A percentile compares a stretch with the other conserved stretches of the same genome.
Evolutionary conservation across 2,113 vertebrate genomes (phyloP).

Genomic region (Danionella cerebrum): DNA sequence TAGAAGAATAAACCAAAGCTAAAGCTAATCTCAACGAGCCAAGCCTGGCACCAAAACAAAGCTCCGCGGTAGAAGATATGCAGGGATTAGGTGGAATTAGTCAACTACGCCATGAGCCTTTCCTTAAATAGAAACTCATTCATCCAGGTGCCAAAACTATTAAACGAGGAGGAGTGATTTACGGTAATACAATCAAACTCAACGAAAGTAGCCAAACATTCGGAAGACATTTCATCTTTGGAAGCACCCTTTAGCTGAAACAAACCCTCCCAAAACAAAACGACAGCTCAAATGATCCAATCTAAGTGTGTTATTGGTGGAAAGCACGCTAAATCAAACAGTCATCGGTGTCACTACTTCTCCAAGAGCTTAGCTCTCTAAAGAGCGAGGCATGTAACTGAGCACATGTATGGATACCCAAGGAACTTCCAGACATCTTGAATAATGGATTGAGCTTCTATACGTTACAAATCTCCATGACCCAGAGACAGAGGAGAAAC

Average conservation of each 20-base stretch:
- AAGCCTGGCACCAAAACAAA: conserved; percentile 45
- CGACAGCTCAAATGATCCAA: too few relatives aligned
- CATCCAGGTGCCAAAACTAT: conserved; percentile 50
- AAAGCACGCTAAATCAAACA: too few relatives aligned
- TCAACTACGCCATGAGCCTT: conserved; percentile 58
- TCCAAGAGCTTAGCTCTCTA: conserved; percentile 40
- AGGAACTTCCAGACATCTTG: conserved; percentile 39
- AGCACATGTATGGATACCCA: conserved; percentile 12
- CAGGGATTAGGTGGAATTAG: conserved; percentile 69
- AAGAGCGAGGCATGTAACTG: conserved; percentile 40
- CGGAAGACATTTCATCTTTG: neutral
- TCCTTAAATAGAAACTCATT: conserved; percentile 64
- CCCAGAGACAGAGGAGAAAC: conserved; percentile 51
- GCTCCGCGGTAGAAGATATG: conserved; percentile 49
- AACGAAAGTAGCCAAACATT: neutral
- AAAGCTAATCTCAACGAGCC: conserved; percentile 58
- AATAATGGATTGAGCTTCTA: conserved; percentile 53
- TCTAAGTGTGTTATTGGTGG: too few relatives aligned
- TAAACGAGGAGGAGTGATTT: neutral
- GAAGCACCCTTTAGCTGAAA: neutral
- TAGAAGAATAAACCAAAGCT: conserved; percentile 48
- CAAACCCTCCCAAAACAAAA: too few relatives aligned
- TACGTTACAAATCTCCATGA: conserved; percentile 45
- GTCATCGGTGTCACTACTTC: conserved; percentile 31
- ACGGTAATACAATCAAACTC: too few relatives aligned